A percentile compares a stretch with the other conserved stretches of the same genome.
Conservation (phyloP, 2,113 vertebrate genomes). For the Cynopterus brachyotis region DNA sequence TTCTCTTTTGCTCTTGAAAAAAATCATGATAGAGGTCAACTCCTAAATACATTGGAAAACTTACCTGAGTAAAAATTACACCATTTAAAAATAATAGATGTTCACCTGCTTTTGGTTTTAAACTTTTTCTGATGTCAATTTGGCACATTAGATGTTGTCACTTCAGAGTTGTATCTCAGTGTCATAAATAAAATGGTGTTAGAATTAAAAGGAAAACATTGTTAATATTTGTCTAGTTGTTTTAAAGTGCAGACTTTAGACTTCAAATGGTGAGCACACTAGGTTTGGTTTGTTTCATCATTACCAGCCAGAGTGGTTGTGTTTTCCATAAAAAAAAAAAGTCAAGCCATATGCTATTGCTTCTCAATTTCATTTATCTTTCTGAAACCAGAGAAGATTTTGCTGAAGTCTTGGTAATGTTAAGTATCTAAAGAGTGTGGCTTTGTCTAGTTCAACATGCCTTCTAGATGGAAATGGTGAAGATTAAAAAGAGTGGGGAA, state of each 20-base stretch:
- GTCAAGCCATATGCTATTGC: not conserved
- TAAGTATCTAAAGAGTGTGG: not conserved
- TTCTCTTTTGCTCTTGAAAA: constrained; percentile 32
- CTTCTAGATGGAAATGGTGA: not conserved
- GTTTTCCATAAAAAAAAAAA: not conserved
- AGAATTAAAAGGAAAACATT: constrained; percentile 61
- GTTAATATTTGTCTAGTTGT: not conserved
- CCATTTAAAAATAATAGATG: constrained; percentile 49
- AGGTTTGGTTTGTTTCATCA: not conserved
- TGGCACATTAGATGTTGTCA: constrained; percentile 28
- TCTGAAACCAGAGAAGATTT: not conserved
- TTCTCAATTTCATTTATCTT: constrained; percentile 1
- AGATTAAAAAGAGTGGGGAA: not conserved
- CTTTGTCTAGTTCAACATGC: not conserved
- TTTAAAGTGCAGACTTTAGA: constrained; percentile 35
- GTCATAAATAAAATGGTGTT: not conserved
- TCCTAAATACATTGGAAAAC: constrained; percentile 59
- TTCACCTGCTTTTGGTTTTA: constrained; percentile 49
- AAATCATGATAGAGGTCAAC: constrained; percentile 6
- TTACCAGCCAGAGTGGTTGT: not conserved
- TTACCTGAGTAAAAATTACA: constrained; percentile 43
- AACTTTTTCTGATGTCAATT: constrained; percentile 49
- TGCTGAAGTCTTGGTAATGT: not conserved
- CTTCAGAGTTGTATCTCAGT: constrained; percentile 34
- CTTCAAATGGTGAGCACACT: not conserved